A percentile compares a stretch with the other conserved stretches of the same genome.
Conservation (phyloP, 1,140 invertebrate genomes). For the Sogatella furcifera region DNA sequence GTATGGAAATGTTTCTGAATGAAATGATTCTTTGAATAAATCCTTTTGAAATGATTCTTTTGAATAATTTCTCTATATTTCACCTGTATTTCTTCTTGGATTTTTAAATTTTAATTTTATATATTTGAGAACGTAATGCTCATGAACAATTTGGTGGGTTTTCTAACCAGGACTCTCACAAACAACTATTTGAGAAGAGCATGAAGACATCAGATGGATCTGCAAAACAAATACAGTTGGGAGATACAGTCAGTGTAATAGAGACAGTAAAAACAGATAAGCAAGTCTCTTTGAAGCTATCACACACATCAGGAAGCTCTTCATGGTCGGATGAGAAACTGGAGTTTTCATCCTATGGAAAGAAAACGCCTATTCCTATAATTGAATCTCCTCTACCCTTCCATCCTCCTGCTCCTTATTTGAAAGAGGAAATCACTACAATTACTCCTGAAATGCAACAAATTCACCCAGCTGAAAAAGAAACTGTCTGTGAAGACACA, state of each 20-base stretch:
- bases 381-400: background rate
- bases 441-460: background rate
- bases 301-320: background rate
- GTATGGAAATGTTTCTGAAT: no score
- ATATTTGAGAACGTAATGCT: no score
- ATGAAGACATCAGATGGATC: no score
- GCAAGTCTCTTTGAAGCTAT: conserved; percentile 16
- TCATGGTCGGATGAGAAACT: background rate
- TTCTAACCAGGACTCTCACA: no score
- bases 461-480: conserved; percentile 1
- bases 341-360: background rate
- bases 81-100: no score
- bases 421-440: background rate
- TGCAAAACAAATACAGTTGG: no score
- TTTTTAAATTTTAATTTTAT: no score
- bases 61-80: no score
- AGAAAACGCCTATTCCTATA: background rate
- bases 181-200: no score
- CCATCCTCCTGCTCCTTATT: background rate
- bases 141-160: no score
- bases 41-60: no score
- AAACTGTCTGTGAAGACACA: background rate
- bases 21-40: no score
- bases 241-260: conserved; percentile 4
- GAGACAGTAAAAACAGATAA: conserved; percentile 21